Conservation (phyloP, 2,113 vertebrate genomes). For the Vidua chalybeata region DNA sequence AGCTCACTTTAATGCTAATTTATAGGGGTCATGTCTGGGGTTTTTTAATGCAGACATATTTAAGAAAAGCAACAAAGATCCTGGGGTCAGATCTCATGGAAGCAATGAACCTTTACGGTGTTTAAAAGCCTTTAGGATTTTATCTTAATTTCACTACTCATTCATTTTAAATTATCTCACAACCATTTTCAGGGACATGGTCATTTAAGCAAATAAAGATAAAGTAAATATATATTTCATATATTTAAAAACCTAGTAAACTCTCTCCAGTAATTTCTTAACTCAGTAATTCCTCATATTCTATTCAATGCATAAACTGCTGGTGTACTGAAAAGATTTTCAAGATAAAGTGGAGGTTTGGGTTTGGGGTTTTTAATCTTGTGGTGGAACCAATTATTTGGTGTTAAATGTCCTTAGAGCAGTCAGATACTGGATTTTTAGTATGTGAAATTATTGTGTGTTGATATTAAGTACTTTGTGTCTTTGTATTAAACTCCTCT, state of each 20-base stretch:
- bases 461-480: not conserved
- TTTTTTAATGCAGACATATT: not conserved
- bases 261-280: conserved; percentile 66
- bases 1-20: not conserved
- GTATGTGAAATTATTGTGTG: not conserved
- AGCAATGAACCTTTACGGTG: not conserved
- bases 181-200: conserved; percentile 71
- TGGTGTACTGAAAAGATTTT: conserved; percentile 71
- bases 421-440: not conserved
- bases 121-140: conserved; percentile 43
- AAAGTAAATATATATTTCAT: conserved; percentile 59
- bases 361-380: not conserved
- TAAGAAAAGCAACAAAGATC: not conserved
- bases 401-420: conserved; percentile 29
- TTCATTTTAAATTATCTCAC: conserved; percentile 71
- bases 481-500: not conserved
- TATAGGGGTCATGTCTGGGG: fast-evolving
- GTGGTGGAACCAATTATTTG: conserved; percentile 32
- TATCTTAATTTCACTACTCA: conserved; percentile 44
- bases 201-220: conserved; percentile 70
- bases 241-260: conserved; percentile 55
- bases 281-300: conserved; percentile 75
- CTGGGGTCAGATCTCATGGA: not conserved
- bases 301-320: conserved; percentile 73
- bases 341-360: conserved; percentile 47